Evolutionary conservation across 2,113 vertebrate genomes (phyloP).

Genomic region (Rhegmatorhina hoffmannsi): DNA sequence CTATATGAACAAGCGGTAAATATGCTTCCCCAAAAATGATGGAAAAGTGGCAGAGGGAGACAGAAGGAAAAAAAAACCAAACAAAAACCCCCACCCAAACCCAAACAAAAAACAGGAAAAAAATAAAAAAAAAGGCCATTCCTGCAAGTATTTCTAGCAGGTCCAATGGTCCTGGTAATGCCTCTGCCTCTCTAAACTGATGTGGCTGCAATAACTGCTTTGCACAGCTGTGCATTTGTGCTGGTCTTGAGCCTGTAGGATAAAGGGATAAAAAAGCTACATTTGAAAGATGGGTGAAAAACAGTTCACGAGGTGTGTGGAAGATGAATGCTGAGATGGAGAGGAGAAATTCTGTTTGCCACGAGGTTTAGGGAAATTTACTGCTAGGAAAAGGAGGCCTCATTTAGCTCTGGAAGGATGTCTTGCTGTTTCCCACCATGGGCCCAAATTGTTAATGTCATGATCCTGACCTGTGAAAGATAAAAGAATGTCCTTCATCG

Average conservation of each 20-base stretch:
- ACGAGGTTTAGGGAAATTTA: background rate
- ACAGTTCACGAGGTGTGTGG: background rate
- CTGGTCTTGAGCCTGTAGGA: background rate
- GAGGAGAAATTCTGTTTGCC: background rate
- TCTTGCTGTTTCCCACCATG: background rate
- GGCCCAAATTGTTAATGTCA: background rate
- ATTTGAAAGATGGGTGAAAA: background rate
- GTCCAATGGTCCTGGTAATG: background rate
- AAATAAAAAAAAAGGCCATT: background rate
- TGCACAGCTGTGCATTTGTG: background rate
- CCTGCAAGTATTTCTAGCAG: background rate
- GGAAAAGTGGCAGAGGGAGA: background rate
- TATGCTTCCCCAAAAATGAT: background rate
- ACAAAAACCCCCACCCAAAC: too few species aligned
- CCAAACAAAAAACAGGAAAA: too few species aligned
- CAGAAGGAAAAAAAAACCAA: rapidly evolving
- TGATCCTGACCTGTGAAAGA: background rate
- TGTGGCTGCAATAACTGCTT: background rate
- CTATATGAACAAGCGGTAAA: background rate
- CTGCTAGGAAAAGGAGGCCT: background rate
- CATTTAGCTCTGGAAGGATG: background rate
- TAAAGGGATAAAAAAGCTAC: background rate
- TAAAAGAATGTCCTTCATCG: background rate
- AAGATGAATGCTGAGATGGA: background rate
- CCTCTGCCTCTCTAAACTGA: background rate